phyloP scores from a whole-genome alignment of 2,113 vertebrate genomes.

The Microtus richardsoni region DNA sequence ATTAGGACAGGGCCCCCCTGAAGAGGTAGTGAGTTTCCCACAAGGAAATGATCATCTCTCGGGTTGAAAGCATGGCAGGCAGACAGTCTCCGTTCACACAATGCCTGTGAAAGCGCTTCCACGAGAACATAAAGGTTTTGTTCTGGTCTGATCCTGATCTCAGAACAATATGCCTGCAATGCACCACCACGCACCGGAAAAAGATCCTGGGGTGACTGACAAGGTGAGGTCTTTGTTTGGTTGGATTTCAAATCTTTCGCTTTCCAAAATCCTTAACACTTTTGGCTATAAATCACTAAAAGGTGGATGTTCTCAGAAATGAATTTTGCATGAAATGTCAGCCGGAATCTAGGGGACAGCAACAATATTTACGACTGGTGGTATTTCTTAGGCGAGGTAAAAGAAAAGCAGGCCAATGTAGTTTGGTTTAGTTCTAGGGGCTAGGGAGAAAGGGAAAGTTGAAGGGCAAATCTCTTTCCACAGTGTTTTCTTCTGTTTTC shows the following conservation, averaged over 20 bases:
- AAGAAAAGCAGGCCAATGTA: constrained; percentile 70
- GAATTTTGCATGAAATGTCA: constrained; percentile 81
- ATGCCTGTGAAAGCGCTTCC: constrained; percentile 51
- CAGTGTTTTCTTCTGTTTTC: constrained; percentile 45
- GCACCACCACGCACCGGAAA: constrained; percentile 63
- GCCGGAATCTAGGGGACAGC: constrained; percentile 55
- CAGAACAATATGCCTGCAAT: constrained; percentile 38
- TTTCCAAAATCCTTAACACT: constrained; percentile 71
- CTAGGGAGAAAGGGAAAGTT: constrained; percentile 6
- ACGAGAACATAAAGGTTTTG: constrained; percentile 46
- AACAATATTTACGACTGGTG: constrained; percentile 69
- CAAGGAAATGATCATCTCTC: not conserved
- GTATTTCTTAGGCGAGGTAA: constrained; percentile 70
- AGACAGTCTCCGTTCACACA: constrained; percentile 20
- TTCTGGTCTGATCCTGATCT: constrained; percentile 76
- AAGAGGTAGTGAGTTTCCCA: not conserved
- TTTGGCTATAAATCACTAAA: constrained; percentile 70
- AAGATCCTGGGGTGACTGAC: constrained; percentile 71
- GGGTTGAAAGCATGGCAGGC: constrained; percentile 15
- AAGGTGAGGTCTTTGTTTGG: constrained; percentile 82
- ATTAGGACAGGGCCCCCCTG: not conserved
- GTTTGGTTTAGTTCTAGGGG: constrained; percentile 38
- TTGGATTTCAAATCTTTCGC: constrained; percentile 58
- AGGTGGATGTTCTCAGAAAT: constrained; percentile 76
- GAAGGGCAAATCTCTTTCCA: constrained; percentile 46